Base-by-base conservation (phyloP, 2,113 vertebrate genomes). In the Cyphomyrus plagiostoma region DNA sequence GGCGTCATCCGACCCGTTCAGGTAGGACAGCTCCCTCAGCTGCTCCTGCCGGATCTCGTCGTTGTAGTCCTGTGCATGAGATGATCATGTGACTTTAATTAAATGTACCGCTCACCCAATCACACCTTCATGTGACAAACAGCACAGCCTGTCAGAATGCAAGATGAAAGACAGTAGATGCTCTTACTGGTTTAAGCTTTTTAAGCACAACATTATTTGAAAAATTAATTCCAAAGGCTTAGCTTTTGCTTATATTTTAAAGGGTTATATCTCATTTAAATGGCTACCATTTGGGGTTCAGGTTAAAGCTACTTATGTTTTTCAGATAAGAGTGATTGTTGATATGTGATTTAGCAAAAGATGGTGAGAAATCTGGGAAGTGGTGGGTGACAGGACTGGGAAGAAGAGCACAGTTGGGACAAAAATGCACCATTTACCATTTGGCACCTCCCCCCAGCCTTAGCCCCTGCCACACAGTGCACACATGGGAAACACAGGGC, bases 41-140 rank as follows among this genome's bases (percentile, higher is more conserved):
- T 99, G 98, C 93, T 99, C 98, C 93, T 99, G 98, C 90, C 98
- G 97, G 93, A 99, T 99, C 95, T 99, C 97, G 93, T 99, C 98
- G 90, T 99, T 99, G 92, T 99, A 99, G 94, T 99, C 98, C 98
- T 99, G 92, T 26, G 93, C 94, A 88, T 58, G 91, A 92, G 15
- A 42, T 26, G 50, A 56, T 35, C 23, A 39, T 26, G 50, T 53
- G 50, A 52, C 26, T 35, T 56, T 53, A 87, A 9, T 35, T 17
- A 53, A 56, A 56, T 5, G 50, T 7, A 19, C 23, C 10, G n/a
- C 11, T 87, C 6, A 26, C 7, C 50, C n/a, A 52, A 52, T 86
- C 26, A 35, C 50, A 86, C 4, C 11, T 10, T 48, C 85, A 10
- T 92, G 42, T 89, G 86, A 92, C 87, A 91, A 90, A 89, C 62